Base-by-base conservation (phyloP, 2,113 vertebrate species). In the Eudyptes chrysolophus region DNA sequence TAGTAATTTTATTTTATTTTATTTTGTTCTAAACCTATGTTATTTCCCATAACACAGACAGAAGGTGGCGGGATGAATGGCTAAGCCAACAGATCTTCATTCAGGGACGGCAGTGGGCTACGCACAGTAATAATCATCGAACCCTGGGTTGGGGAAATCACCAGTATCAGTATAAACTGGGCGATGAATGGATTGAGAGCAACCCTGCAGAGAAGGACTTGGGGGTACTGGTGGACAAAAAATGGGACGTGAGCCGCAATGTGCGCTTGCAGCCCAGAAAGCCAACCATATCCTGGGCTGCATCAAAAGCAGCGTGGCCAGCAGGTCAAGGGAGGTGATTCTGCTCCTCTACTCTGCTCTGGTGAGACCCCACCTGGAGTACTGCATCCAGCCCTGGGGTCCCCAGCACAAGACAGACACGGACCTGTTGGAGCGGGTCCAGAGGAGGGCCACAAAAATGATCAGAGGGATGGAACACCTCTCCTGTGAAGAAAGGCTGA, bases 371-470 rank as follows among this genome's bases (percentile, higher is more conserved):
- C 17, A 20, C 42, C 26, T 48, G 58, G 22, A 62, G 54, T 32
- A 8, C 2, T 14, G 14, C 2, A 1, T 51, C 25, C 38, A 74
- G 5, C 38, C 51, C 38, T 40, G 51, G 13, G 1, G 6, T 9
- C 38, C 14, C 6, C 36, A 62, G 22, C 29, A 34, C 4, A 36
- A 7, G 9, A 38, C 30, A 7, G 24, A 54, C 12, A 32, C 3
- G 10, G 36, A 42, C 1, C 7, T 52, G 7, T 48, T 55, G 2
- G 57, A 70, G 8, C 2, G 4, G n/a, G 30, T 72, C 52, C 52
- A 87, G 48, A 72, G 34, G 30, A 57, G 51, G 24, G 5, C 20
- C 25, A 65, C 4, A 3, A 81, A 79, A 8, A 46, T 24, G 11
- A 2, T 80, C 34, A 55, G 66, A 29, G 16, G 51, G 16, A 12